phyloP scores from a whole-genome alignment of 1,140 invertebrate genomes.

The Drosophila navojoa region DNA sequence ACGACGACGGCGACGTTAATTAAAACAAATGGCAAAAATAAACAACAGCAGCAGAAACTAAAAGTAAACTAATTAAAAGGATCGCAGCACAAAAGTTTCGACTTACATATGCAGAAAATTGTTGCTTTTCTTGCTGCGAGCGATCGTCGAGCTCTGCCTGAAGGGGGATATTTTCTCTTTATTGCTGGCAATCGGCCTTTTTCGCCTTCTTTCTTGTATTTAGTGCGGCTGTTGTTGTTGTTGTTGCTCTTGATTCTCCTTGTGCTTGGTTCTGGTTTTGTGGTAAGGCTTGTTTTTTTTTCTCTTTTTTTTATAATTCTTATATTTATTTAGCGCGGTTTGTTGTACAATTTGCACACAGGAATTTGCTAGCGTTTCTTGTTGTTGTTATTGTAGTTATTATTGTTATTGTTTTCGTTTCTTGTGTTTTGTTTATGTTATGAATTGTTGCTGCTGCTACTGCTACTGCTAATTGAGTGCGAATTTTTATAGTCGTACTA shows the following conservation, averaged over 20 bases:
- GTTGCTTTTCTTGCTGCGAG: constrained; percentile 40
- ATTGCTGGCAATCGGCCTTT: constrained; percentile 1
- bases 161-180: constrained; percentile 18
- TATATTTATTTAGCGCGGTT: constrained; percentile 56
- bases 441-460: constrained; percentile 49
- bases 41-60: constrained; percentile 61
- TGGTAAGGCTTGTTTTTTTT: constrained; percentile 21
- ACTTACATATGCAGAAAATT: constrained; percentile 75
- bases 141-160: not conserved
- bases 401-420: constrained; percentile 23
- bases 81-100: constrained; percentile 55
- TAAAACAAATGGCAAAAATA: constrained; percentile 75
- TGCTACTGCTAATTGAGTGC: constrained; percentile 66
- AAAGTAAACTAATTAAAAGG: constrained; percentile 75
- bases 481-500: constrained; percentile 54
- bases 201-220: not conserved
- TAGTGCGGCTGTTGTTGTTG: constrained; percentile 23
- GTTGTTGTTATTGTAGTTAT: constrained; percentile 25
- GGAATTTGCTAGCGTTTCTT: constrained; percentile 54
- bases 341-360: constrained; percentile 47
- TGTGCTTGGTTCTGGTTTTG: constrained; percentile 12
- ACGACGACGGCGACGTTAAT: constrained; percentile 47
- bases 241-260: constrained; percentile 2
- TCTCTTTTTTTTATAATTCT: constrained; percentile 27
- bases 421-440: constrained; percentile 59